Evolutionary conservation across 2,888 invertebrate species (phyloP).

Genomic region (Acrobasis suavella): DNA sequence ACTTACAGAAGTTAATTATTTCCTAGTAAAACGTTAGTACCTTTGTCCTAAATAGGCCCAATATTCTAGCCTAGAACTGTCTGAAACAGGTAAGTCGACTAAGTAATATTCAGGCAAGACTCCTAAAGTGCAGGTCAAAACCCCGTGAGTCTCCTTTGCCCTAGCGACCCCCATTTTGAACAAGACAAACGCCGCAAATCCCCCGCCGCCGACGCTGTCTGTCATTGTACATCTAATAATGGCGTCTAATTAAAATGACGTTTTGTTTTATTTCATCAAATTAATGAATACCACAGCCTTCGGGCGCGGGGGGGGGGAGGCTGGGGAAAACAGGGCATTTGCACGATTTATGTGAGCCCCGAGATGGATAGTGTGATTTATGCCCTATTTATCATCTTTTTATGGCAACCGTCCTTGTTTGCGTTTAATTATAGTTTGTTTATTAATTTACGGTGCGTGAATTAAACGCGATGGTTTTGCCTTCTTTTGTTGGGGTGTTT

Average conservation of each 20-base stretch:
- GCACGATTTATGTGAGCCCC: constrained; percentile 46
- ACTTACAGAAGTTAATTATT: too few relatives aligned
- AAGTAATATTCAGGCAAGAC: neutral
- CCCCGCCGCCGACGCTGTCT: constrained; percentile 46
- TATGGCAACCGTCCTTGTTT: constrained; percentile 45
- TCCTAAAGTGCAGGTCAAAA: constrained; percentile 1
- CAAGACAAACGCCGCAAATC: constrained; percentile 50
- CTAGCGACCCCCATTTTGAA: constrained; percentile 38
- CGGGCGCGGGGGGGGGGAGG: neutral
- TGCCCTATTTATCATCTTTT: constrained; percentile 61
- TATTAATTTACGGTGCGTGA: constrained; percentile 34
- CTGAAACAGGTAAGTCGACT: too few relatives aligned
- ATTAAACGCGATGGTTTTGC: constrained; percentile 12
- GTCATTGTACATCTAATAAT: constrained; percentile 60
- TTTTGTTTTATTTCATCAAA: constrained; percentile 71
- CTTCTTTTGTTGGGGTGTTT: constrained; percentile 25
- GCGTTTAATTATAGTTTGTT: constrained; percentile 45
- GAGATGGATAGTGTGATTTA: constrained; percentile 67
- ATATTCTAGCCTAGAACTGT: too few relatives aligned
- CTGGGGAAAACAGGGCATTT: constrained; percentile 35
- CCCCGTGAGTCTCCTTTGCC: constrained; percentile 28
- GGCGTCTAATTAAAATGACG: constrained; percentile 67
- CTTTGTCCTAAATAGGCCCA: too few relatives aligned
- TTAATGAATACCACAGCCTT: constrained; percentile 46
- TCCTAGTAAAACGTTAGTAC: too few relatives aligned